These are phyloP conservation scores for Sarcophaga peregrina DNA, from an alignment of 1,140 invertebrate species.

Conservation along the genomic window DNA sequence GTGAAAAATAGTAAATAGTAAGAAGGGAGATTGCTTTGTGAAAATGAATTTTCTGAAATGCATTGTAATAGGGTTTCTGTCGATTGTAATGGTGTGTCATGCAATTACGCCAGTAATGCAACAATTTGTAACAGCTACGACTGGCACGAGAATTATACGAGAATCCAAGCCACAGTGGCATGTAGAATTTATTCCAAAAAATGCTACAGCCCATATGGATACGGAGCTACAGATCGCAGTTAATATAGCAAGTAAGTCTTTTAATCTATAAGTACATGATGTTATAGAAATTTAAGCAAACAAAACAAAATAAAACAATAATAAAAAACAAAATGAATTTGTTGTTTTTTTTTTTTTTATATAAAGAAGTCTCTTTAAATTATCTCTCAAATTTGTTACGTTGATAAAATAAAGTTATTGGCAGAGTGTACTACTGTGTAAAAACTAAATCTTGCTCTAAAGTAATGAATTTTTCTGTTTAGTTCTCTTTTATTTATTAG, in stretches of 20 bases:
- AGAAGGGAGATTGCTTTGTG: neutral
- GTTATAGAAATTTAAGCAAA: no score
- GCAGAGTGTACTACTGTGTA: neutral
- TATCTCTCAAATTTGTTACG: neutral
- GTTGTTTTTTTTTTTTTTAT: no score
- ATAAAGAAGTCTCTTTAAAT: neutral
- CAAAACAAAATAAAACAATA: no score
- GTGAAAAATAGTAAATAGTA: no score
- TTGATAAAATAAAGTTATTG: neutral
- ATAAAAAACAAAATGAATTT: no score
- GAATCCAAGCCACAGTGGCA: constrained; percentile 21
- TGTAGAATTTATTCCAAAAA: neutral
- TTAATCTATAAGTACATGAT: neutral
- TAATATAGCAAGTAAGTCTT: constrained; percentile 27
- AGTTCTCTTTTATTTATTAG: no score
- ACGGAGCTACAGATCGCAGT: neutral
- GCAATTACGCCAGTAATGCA: neutral
- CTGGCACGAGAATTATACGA: neutral
- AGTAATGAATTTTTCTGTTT: no score
- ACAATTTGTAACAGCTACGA: neutral
- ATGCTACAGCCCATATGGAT: constrained; percentile 37
- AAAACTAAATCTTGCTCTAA: no score
- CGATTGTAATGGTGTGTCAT: neutral
- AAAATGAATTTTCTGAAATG: neutral
- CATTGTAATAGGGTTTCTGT: neutral